Base-by-base conservation (phyloP, 2,888 invertebrate species). In the Punctoribates punctum region DNA sequence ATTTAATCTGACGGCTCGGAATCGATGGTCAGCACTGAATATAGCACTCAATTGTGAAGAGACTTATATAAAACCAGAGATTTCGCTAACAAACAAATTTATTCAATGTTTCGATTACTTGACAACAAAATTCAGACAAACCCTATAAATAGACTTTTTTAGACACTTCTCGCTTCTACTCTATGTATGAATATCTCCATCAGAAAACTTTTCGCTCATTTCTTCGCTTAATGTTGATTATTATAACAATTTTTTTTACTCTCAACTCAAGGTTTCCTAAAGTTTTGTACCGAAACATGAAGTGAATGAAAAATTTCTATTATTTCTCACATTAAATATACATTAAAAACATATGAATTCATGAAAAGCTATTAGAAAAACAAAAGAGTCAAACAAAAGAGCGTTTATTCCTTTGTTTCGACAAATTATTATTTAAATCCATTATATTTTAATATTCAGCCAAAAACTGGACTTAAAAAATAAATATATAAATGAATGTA, bases 311-410 rank as follows among this genome's bases (percentile, higher is more conserved):
- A 17, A 48, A 48, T 8, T 48, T 48, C 17, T 17, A 48, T 48
- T 48, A 4, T 13, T 13, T 48, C 17, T 48, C 48, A 57, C 57
- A 57, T 57, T 57, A 57, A 57, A 57, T 57, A 57, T 57, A 57
- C 57, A 57, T 57, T 57, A 57, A 57, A 57, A 23, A 57, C 23
- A 57, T 20, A 57, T 57, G 57, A 57, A 57, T 57, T 57, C 57
- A 57, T 57, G 20, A 8, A 57, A 25, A 23, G 57, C 25, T 57
- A 57, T 57, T 20, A 57, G 9, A 57, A 23, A 20, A 57, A 57
- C 57, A 57, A 57, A 57, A 57, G 25, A 23, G 20, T 57, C 6
- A 57, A 25, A 57, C 57, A 57, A 57, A 57, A 57, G 57, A 25
- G 9, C 25, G 23, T 57, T 57, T 57, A 25, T 8, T 57, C 48